A percentile compares a stretch with the other conserved stretches of the same genome.
These are phyloP conservation scores for Picathartes gymnocephalus DNA, from an alignment of 2,113 vertebrate genomes.

Conservation along the genomic window DNA sequence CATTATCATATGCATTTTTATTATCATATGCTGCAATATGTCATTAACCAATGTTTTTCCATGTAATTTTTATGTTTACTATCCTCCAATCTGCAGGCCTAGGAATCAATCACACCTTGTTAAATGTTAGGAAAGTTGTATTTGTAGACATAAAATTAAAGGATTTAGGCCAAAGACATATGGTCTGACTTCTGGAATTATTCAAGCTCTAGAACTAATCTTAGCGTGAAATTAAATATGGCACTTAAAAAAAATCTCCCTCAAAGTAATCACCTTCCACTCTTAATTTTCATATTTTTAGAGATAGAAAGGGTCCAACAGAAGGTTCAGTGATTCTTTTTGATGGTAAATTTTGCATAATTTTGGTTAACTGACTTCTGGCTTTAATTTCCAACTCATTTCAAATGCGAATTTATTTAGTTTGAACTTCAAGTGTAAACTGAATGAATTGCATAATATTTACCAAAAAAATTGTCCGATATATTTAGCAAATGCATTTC, in stretches of 20 bases:
- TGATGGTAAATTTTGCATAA: background rate
- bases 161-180: background rate
- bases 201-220: background rate
- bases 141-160: background rate
- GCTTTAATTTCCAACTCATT: background rate
- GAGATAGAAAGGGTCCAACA: background rate
- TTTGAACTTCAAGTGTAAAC: background rate
- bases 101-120: background rate
- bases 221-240: background rate
- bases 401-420: background rate
- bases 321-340: background rate
- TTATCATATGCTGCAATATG: background rate
- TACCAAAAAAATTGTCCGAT: background rate
- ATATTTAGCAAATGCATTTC: background rate
- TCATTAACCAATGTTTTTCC: background rate
- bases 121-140: background rate
- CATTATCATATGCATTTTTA: background rate
- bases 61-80: background rate
- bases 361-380: background rate
- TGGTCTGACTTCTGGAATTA: background rate
- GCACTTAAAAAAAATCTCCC: rapidly evolving
- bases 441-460: background rate
- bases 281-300: background rate
- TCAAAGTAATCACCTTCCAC: background rate
- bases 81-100: background rate